Conservation (phyloP, 2,113 vertebrate genomes). For the Cebus imitator region DNA sequence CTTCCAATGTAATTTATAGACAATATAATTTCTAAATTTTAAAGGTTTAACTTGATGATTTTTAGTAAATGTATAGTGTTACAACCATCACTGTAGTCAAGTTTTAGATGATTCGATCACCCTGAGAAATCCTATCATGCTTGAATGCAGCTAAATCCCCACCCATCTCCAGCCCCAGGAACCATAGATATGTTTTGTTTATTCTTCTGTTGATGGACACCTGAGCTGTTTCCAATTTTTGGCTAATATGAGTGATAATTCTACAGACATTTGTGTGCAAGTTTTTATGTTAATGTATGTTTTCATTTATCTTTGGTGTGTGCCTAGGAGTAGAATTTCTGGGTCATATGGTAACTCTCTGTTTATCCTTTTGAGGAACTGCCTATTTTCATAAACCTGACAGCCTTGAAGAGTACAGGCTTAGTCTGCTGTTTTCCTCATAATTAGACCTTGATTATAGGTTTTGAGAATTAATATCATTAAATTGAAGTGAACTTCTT, state of each 20-base stretch:
- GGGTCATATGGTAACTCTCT: not conserved
- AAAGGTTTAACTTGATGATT: not conserved
- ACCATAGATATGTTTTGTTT: not conserved
- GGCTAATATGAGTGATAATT: not conserved
- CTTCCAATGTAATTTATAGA: not conserved
- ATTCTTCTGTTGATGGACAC: not conserved
- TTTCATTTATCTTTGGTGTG: not conserved
- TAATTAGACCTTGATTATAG: not conserved
- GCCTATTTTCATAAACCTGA: not conserved
- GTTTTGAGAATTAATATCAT: not conserved
- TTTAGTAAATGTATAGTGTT: not conserved
- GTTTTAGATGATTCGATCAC: not conserved
- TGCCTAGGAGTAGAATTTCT: not conserved
- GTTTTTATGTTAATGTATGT: not conserved
- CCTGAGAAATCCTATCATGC: not conserved
- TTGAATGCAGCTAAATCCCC: not conserved
- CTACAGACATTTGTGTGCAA: not conserved
- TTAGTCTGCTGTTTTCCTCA: not conserved
- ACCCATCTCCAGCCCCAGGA: not conserved
- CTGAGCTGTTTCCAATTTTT: not conserved
- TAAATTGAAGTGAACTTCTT: not conserved
- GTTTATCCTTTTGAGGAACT: not conserved
- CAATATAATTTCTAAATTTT: not conserved
- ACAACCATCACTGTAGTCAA: not conserved
- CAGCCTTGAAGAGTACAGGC: not conserved